Percentiles rank a stretch among this genome's conserved stretches.
phyloP scores from a whole-genome alignment of 2,113 vertebrate genomes.

The Grammomys surdaster region DNA sequence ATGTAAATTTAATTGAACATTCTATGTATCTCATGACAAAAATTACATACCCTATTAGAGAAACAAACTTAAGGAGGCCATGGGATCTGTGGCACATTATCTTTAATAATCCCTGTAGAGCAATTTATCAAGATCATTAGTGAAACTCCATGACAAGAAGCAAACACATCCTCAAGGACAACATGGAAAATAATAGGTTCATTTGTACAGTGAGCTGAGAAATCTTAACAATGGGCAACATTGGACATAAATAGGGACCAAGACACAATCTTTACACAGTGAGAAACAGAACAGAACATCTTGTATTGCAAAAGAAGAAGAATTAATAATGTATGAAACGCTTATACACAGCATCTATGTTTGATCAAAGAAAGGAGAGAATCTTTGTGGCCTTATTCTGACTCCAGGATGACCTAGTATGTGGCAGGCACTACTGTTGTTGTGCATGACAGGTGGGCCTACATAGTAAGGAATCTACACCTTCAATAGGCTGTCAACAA shows the following conservation, averaged over 20 bases:
- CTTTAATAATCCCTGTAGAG: constrained; percentile 45
- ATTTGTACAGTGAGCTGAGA: constrained; percentile 4
- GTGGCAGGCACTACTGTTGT: neutral
- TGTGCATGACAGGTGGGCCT: neutral
- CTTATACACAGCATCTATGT: neutral
- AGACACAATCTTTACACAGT: neutral
- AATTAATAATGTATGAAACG: neutral
- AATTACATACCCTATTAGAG: neutral
- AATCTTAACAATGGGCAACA: constrained; percentile 8
- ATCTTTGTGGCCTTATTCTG: neutral
- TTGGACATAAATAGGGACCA: neutral
- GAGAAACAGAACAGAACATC: neutral
- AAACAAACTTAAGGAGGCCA: neutral
- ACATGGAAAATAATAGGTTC: neutral
- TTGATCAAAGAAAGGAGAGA: neutral
- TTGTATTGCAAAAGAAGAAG: neutral
- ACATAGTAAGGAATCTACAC: neutral
- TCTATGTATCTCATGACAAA: neutral
- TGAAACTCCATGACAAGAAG: constrained; percentile 28
- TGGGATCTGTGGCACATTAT: neutral
- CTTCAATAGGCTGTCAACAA: neutral
- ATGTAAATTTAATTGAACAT: neutral
- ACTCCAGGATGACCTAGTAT: neutral
- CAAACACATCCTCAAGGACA: neutral
- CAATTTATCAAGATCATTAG: constrained; percentile 36